phyloP scores from a whole-genome alignment of 2,113 vertebrate species.

The Megaptera novaeangliae region DNA sequence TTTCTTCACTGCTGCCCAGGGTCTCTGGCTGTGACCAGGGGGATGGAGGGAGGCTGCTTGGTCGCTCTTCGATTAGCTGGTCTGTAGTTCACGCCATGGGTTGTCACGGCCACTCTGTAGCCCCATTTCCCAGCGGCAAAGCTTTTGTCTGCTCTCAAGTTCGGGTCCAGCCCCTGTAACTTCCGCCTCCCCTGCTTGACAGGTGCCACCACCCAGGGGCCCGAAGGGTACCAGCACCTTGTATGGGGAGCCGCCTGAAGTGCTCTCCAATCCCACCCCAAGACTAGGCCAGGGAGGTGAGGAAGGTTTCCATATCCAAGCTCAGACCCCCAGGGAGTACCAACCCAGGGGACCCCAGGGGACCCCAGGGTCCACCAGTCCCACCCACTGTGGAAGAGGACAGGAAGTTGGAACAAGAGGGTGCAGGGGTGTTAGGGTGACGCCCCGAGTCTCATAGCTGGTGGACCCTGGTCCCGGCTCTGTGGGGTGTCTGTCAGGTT shows the following conservation, averaged over 20 bases:
- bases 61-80: neutral
- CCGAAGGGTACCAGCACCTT: neutral
- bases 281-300: too few species aligned
- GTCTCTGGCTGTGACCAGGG: neutral
- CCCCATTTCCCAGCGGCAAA: neutral
- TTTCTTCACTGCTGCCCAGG: neutral
- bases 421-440: neutral
- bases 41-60: neutral
- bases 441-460: neutral
- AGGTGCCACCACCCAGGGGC: neutral
- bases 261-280: neutral
- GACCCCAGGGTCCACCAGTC: neutral
- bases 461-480: neutral
- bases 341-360: neutral
- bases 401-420: neutral
- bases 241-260: neutral
- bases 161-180: neutral
- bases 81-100: accelerated
- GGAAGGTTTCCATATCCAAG: neutral
- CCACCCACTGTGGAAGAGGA: neutral
- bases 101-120: accelerated
- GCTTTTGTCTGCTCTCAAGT: neutral
- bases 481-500: neutral
- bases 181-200: neutral
- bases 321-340: neutral